Evolutionary conservation across 2,797 vertebrate genomes (phyloP).

Genomic region (Loris lydekkerianus): DNA sequence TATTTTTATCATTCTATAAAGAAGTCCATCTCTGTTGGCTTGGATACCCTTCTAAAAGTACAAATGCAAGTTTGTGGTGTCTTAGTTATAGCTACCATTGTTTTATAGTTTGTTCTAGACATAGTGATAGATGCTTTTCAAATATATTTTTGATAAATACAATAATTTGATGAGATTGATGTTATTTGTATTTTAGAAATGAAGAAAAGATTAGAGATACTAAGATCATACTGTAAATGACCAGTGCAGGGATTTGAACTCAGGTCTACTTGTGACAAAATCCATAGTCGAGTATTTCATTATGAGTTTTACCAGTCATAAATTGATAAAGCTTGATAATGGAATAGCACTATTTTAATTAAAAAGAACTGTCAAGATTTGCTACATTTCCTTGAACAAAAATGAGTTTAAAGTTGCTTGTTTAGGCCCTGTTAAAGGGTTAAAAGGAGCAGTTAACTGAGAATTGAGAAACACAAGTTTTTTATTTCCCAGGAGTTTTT

Average conservation of each 20-base stretch:
- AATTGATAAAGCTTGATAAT: not conserved
- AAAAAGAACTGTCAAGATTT: not conserved
- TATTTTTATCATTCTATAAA: not conserved
- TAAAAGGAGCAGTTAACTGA: conserved; percentile 52
- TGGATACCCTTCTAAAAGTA: conserved; percentile 9
- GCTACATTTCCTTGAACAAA: conserved; percentile 14
- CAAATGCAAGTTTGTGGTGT: not conserved
- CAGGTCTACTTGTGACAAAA: not conserved
- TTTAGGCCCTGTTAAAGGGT: not conserved
- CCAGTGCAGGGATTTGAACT: not conserved
- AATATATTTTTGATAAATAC: not conserved
- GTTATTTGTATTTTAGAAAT: conserved; percentile 28
- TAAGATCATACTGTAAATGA: not conserved
- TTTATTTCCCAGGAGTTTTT: not conserved
- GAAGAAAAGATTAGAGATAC: conserved; percentile 10
- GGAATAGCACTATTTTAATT: not conserved
- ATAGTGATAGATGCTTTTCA: not conserved
- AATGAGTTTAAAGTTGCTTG: not conserved
- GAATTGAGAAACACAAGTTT: not conserved
- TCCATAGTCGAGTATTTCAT: not conserved
- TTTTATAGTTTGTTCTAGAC: not conserved
- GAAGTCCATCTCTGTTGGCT: not conserved
- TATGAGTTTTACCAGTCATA: not conserved
- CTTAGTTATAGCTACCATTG: not conserved
- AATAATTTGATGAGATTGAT: not conserved